phyloP scores from a whole-genome alignment of 92 coral and sea anemone genomes.

The Palythoa caribaeorum region DNA sequence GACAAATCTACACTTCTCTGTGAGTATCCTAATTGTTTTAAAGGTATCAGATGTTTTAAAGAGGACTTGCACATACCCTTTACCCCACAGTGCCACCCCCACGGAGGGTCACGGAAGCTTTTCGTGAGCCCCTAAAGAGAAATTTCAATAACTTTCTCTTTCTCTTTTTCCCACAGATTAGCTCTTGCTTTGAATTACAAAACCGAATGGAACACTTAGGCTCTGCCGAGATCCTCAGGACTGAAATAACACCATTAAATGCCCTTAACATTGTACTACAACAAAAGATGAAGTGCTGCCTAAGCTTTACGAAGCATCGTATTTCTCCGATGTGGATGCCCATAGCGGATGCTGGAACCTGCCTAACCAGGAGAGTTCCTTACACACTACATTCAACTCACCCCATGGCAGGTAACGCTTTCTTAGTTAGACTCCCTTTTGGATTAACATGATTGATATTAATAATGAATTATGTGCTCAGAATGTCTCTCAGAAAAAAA shows the following conservation, averaged over 20 bases:
- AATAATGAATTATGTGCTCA: slow-evolving; percentile 54
- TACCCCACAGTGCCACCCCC: slow-evolving; percentile 72
- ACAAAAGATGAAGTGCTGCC: slow-evolving; percentile 79
- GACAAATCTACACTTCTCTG: slow-evolving; percentile 13
- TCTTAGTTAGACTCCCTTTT: slow-evolving; percentile 43
- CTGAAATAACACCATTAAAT: slow-evolving; percentile 66
- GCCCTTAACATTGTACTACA: slow-evolving; percentile 74
- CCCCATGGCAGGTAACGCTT: slow-evolving; percentile 73
- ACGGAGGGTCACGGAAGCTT: slow-evolving; percentile 72
- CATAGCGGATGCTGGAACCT: slow-evolving; percentile 85
- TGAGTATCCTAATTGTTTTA: slow-evolving; percentile 25
- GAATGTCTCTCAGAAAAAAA: slow-evolving; percentile 13
- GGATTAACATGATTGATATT: slow-evolving; percentile 25
- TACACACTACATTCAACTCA: slow-evolving; percentile 72
- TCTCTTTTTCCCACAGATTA: slow-evolving; percentile 63
- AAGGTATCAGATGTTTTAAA: slow-evolving; percentile 65
- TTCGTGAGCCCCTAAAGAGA: slow-evolving; percentile 68
- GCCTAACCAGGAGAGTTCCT: slow-evolving; percentile 64
- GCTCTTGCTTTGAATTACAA: slow-evolving; percentile 72
- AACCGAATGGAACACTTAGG: slow-evolving; percentile 66
- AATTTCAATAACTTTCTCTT: slow-evolving; percentile 68
- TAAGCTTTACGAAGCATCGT: slow-evolving; percentile 70
- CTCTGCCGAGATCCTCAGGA: slow-evolving; percentile 78
- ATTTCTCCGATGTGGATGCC: slow-evolving; percentile 70
- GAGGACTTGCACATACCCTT: slow-evolving; percentile 70